phyloP scores from a whole-genome alignment of 2,797 vertebrate genomes.

The Momotus momota region DNA sequence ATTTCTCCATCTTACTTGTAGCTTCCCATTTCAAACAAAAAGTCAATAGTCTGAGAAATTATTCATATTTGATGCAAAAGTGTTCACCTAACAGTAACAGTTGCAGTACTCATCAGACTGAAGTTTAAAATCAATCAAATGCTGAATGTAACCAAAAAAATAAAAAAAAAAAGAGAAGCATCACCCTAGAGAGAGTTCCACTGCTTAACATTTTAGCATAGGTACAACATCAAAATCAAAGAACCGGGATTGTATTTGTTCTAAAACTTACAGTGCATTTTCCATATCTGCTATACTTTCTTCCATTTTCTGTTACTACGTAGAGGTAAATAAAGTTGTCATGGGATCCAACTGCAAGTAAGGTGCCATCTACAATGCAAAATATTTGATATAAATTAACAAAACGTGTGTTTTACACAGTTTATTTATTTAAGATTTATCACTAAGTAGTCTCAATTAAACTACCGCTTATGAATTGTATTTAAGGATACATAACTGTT shows the following conservation, averaged over 20 bases:
- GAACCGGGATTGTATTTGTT: background rate
- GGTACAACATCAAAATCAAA: background rate
- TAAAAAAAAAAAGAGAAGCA: background rate
- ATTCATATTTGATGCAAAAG: background rate
- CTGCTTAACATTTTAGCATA: background rate
- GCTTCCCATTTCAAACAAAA: background rate
- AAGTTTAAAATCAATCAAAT: background rate
- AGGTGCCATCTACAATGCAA: slow-evolving; percentile 87
- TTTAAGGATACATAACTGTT: background rate
- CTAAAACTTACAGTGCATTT: slow-evolving; percentile 92
- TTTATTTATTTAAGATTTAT: background rate
- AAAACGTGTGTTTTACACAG: background rate
- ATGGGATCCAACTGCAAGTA: slow-evolving; percentile 96
- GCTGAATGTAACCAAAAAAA: background rate
- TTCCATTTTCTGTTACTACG: slow-evolving; percentile 91
- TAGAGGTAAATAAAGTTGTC: slow-evolving; percentile 99
- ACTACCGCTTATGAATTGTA: background rate
- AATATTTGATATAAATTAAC: background rate
- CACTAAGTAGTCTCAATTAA: background rate
- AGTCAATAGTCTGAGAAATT: background rate
- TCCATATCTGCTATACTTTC: slow-evolving; percentile 94
- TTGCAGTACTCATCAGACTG: background rate
- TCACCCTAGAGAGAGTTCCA: background rate
- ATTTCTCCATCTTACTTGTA: background rate
- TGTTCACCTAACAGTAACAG: background rate